A percentile compares a stretch with the other conserved stretches of the same genome.
Evolutionary conservation across 2,888 invertebrate genomes (phyloP).

Genomic region (Volucella inflata): DNA sequence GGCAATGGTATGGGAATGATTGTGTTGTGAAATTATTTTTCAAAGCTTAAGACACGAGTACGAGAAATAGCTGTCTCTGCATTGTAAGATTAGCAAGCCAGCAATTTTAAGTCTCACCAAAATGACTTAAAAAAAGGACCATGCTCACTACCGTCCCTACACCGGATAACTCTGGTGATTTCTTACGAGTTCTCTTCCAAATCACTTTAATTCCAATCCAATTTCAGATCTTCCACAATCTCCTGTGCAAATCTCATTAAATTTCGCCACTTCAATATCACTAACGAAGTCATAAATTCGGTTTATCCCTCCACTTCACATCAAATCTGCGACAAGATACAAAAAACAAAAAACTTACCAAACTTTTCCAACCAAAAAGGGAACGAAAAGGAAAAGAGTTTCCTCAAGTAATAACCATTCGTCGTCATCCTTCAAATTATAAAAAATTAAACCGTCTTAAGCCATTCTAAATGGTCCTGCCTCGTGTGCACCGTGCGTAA

Average conservation of each 20-base stretch:
- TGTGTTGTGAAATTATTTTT: too few species aligned
- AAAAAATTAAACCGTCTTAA: slow-evolving; percentile 72
- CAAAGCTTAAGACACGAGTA: too few species aligned
- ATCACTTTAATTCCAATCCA: slow-evolving; percentile 21
- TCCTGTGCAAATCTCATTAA: neutral
- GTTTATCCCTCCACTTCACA: neutral
- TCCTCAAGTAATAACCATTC: slow-evolving; percentile 59
- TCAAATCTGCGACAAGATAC: neutral
- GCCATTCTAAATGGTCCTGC: slow-evolving; percentile 61
- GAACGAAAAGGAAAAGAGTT: neutral
- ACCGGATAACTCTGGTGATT: too few species aligned
- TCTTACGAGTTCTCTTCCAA: neutral
- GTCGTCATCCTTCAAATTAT: slow-evolving; percentile 72
- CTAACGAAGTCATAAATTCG: neutral
- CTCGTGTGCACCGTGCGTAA: slow-evolving; percentile 17
- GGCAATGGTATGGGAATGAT: too few species aligned
- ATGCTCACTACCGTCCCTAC: neutral
- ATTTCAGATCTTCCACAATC: slow-evolving; percentile 1
- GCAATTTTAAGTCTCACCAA: too few species aligned
- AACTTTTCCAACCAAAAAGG: slow-evolving; percentile 19
- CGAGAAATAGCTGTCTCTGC: too few species aligned
- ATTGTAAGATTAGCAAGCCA: too few species aligned
- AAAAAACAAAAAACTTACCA: slow-evolving; percentile 17
- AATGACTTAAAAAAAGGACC: too few species aligned
- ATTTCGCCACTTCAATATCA: neutral